Conservation (phyloP, 2,888 invertebrate genomes). For the Blera fallax region DNA sequence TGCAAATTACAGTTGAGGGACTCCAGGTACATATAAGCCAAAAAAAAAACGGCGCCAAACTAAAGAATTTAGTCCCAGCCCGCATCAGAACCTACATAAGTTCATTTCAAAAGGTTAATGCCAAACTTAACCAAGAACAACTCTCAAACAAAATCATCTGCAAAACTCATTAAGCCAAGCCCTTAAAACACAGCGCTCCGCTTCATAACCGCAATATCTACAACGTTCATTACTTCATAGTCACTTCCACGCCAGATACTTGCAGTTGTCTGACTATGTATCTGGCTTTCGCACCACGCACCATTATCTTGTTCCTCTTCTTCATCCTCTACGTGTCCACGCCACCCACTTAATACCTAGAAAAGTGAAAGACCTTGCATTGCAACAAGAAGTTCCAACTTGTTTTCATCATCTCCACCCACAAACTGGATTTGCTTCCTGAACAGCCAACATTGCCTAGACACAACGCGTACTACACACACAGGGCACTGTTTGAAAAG, state of each 20-base stretch:
- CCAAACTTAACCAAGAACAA: background rate
- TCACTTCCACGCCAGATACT: background rate
- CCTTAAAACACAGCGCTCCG: background rate
- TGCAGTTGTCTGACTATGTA: background rate
- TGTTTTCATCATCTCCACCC: constrained; percentile 66
- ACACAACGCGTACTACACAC: constrained; percentile 3
- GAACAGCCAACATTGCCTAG: constrained; percentile 49
- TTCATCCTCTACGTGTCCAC: constrained; percentile 3
- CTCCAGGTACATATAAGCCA: too few species aligned
- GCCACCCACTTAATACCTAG: constrained; percentile 45
- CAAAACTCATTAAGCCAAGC: background rate
- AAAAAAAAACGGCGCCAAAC: background rate
- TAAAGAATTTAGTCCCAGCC: background rate
- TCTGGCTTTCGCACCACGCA: constrained; percentile 39
- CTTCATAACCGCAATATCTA: background rate
- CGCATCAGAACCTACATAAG: background rate
- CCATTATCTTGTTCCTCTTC: constrained; percentile 14
- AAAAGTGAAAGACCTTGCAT: constrained; percentile 61
- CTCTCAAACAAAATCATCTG: background rate
- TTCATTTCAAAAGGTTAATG: background rate
- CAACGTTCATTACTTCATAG: background rate
- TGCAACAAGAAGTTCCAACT: constrained; percentile 61
- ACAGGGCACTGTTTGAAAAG: constrained; percentile 12
- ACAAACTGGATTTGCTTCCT: constrained; percentile 69
- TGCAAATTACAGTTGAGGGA: too few species aligned